Evolutionary conservation across 2,888 invertebrate species (phyloP).

Genomic region (Frankliniella fusca): DNA sequence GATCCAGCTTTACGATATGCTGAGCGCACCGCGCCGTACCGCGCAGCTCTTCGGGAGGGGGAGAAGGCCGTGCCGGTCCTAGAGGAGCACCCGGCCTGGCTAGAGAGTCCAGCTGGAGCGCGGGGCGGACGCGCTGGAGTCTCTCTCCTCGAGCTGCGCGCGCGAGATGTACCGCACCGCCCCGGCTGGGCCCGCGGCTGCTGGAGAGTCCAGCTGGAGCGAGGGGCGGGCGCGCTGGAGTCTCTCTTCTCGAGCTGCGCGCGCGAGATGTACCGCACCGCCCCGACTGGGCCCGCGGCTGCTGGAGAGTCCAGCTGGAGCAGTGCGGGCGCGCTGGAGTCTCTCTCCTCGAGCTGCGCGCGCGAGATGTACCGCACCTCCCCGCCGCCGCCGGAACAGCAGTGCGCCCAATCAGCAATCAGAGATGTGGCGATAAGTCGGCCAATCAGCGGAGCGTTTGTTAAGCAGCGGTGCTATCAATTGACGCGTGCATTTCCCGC

Average conservation of each 20-base stretch:
- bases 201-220: not conserved
- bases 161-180: not conserved
- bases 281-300: too few species aligned
- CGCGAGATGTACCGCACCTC: not conserved
- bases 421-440: conserved; percentile 9
- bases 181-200: too few species aligned
- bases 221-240: not conserved
- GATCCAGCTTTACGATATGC: conserved; percentile 22
- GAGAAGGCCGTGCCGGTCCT: not conserved
- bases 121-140: not conserved
- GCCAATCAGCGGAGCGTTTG: conserved; percentile 20
- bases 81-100: not conserved
- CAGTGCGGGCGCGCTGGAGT: not conserved
- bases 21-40: not conserved
- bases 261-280: not conserved
- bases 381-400: not conserved
- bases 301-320: not conserved
- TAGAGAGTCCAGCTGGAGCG: not conserved
- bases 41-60: too few species aligned
- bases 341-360: not conserved
- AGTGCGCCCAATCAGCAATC: conserved; percentile 11
- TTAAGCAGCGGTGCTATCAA: conserved; percentile 14
- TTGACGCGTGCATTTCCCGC: conserved; percentile 20
- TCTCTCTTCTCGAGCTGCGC: not conserved
- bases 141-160: not conserved